A percentile compares a stretch with the other conserved stretches of the same genome.
phyloP scores from a whole-genome alignment of 2,888 invertebrate genomes.

The Plebejus anna region DNA sequence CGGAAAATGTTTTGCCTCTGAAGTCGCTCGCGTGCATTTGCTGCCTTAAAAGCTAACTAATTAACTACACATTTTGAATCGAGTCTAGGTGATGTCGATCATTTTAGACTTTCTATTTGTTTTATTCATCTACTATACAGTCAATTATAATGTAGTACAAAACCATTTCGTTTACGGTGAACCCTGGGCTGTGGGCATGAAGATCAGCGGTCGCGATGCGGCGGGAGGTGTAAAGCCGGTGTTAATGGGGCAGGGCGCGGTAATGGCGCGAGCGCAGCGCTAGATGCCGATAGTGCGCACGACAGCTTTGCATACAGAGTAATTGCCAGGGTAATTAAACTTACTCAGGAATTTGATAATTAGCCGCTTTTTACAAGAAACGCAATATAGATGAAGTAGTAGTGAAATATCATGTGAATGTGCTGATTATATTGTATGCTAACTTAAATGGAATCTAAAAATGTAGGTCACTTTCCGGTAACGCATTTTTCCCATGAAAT shows the following conservation, averaged over 20 bases:
- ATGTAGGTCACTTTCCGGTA: neutral
- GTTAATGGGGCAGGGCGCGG: constrained; percentile 72
- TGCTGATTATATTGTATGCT: neutral
- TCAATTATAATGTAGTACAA: neutral
- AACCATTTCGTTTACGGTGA: neutral
- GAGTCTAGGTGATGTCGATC: neutral
- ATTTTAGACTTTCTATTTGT: neutral
- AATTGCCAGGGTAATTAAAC: constrained; percentile 20
- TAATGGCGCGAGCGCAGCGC: constrained; percentile 51
- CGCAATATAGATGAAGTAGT: neutral
- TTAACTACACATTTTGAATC: neutral
- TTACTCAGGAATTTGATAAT: constrained; percentile 21
- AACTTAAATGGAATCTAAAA: neutral
- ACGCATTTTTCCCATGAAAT: neutral
- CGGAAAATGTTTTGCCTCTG: neutral
- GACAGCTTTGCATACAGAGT: constrained; percentile 25
- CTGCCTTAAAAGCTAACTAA: no score
- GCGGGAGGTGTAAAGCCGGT: constrained; percentile 50
- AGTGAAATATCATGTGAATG: no score
- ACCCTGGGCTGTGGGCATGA: neutral
- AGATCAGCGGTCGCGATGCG: constrained; percentile 23
- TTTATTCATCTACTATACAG: neutral
- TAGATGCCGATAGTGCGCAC: constrained; percentile 11
- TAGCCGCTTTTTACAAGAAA: neutral
- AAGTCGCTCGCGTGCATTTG: neutral